Percentiles rank a stretch among this genome's conserved stretches.
Evolutionary conservation across 1,140 invertebrate species (phyloP).

Genomic region (Aphelinus certus): DNA sequence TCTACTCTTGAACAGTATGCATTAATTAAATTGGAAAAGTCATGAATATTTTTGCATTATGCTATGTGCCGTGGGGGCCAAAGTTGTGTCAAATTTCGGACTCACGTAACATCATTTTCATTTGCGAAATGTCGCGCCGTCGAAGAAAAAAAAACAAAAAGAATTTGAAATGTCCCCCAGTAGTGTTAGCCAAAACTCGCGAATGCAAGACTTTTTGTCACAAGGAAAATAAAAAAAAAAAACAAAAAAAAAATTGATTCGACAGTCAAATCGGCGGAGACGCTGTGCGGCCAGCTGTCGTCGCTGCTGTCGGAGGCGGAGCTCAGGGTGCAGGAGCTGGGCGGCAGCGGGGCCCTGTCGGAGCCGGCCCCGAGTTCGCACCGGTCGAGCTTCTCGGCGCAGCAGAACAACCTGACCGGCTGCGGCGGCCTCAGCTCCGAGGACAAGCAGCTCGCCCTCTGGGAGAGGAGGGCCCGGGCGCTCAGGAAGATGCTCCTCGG

Average conservation of each 20-base stretch:
- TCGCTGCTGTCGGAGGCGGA: constrained; percentile 84
- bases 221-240: no score
- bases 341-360: constrained; percentile 57
- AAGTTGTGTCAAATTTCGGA: no score
- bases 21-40: no score
- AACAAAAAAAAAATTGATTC: constrained; percentile 7
- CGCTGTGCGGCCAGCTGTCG: constrained; percentile 77
- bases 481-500: constrained; percentile 78
- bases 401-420: constrained; percentile 72
- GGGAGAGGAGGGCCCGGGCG: constrained; percentile 85
- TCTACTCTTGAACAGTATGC: no score
- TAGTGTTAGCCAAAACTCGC: no score
- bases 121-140: no score
- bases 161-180: no score
- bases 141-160: no score
- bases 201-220: no score
- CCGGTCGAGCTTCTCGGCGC: constrained; percentile 64
- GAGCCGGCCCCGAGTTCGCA: constrained; percentile 59
- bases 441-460: constrained; percentile 86
- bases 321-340: constrained; percentile 76
- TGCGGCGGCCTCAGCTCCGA: constrained; percentile 76
- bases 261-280: constrained; percentile 76
- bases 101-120: no score
- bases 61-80: no score
- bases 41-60: no score